A percentile compares a stretch with the other conserved stretches of the same genome.
phyloP scores from a whole-genome alignment of 2,113 vertebrate genomes.

The Dromaius novaehollandiae region DNA sequence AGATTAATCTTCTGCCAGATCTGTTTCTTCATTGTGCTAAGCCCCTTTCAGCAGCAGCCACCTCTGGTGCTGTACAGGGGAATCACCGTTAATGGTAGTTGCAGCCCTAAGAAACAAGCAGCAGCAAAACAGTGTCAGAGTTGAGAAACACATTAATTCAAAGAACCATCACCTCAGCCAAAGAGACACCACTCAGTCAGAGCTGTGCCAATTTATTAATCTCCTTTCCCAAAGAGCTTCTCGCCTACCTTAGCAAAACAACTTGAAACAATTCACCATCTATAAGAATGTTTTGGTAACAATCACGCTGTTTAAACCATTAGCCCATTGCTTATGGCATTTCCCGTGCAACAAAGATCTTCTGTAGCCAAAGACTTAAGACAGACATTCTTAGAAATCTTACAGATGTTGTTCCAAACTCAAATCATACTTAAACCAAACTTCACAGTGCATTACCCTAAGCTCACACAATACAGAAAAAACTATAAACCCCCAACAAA shows the following conservation, averaged over 20 bases:
- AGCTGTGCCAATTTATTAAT: background rate
- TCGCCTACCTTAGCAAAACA: background rate
- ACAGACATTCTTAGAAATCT: background rate
- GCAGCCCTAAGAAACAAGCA: background rate
- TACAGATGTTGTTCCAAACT: background rate
- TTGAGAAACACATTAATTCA: background rate
- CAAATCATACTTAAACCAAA: background rate
- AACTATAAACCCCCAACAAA: background rate
- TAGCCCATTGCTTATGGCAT: background rate
- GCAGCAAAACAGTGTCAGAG: background rate
- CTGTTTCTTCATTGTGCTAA: background rate
- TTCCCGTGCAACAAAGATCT: background rate
- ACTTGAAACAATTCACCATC: background rate
- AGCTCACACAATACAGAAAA: slow-evolving; percentile 3
- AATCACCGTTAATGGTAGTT: background rate
- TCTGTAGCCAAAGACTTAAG: background rate
- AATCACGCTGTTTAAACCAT: background rate
- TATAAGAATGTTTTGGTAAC: background rate
- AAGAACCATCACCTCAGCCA: background rate
- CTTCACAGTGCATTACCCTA: background rate
- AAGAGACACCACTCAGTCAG: background rate
- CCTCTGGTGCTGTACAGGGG: background rate
- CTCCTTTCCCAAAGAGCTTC: background rate
- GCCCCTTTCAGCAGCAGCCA: background rate
- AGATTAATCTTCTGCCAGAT: background rate